Evolutionary conservation across 1,140 invertebrate genomes (phyloP).

Genomic region (Tetraneura akinire): DNA sequence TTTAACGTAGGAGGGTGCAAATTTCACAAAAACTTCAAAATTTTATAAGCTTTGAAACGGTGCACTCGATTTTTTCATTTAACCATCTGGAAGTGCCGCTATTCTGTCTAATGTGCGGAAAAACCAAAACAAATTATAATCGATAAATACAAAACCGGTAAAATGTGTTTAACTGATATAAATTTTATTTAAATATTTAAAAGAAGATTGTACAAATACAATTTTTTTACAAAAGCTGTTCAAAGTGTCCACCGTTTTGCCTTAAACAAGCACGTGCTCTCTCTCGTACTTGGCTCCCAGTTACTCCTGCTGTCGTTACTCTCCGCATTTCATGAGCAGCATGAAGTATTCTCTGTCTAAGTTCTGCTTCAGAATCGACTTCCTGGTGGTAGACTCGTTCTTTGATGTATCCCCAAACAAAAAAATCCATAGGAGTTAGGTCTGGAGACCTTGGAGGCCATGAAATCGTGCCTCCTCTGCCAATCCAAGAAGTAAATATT

Average conservation of each 20-base stretch:
- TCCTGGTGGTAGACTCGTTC: background rate
- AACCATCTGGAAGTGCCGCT: no score
- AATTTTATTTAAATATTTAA: no score
- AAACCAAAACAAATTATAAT: no score
- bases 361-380: background rate
- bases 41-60: no score
- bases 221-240: background rate
- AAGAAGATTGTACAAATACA: background rate
- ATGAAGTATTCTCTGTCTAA: background rate
- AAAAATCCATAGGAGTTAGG: conserved; percentile 56
- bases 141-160: no score
- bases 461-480: conserved; percentile 55
- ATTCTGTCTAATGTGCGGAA: no score
- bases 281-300: background rate
- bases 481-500: conserved; percentile 55
- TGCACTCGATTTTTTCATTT: no score
- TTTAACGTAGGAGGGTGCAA: no score
- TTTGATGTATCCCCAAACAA: conserved; percentile 48
- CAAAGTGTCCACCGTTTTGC: background rate
- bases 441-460: conserved; percentile 57
- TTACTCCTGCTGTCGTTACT: background rate
- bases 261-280: background rate
- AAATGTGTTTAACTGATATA: no score
- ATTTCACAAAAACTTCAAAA: no score
- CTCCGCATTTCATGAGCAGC: background rate